Evolutionary conservation across 2,888 invertebrate genomes (phyloP).

Genomic region (Eutolmus rufibarbis): DNA sequence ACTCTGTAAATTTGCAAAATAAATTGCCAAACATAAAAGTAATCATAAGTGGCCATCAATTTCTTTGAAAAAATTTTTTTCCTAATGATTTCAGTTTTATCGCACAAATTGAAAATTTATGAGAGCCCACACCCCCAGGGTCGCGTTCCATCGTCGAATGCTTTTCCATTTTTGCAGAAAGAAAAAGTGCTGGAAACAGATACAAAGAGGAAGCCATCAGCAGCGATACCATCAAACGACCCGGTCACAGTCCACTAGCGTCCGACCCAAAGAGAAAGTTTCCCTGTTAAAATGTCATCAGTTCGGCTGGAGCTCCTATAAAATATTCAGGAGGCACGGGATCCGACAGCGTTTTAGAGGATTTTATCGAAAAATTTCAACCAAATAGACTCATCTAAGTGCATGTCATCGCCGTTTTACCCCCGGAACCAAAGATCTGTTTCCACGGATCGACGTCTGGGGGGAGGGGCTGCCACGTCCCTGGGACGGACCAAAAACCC

Average conservation of each 20-base stretch:
- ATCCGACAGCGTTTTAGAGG: conserved; percentile 37
- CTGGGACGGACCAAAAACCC: background rate
- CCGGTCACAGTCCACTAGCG: conserved; percentile 45
- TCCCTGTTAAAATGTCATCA: conserved; percentile 46
- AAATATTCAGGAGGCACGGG: conserved; percentile 44
- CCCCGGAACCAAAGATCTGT: conserved; percentile 29
- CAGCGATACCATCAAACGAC: conserved; percentile 40
- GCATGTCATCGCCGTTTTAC: conserved; percentile 40
- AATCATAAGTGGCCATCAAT: conserved; percentile 38
- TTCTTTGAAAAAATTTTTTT: conserved; percentile 15
- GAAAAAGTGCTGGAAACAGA: conserved; percentile 26
- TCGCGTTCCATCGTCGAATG: background rate
- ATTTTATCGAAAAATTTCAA: conserved; percentile 41
- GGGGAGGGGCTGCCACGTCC: background rate
- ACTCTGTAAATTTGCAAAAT: conserved; percentile 15
- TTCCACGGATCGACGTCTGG: conserved; percentile 4
- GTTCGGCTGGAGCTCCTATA: conserved; percentile 41
- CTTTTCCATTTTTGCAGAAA: conserved; percentile 25
- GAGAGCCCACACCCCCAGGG: background rate
- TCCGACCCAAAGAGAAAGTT: conserved; percentile 46
- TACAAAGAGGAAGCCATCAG: conserved; percentile 42
- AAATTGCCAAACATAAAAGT: conserved; percentile 27
- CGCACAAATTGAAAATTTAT: conserved; percentile 38
- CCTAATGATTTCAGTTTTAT: conserved; percentile 39
- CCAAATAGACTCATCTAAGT: conserved; percentile 32